Conservation (phyloP, 2,888 invertebrate genomes). For the Pyrocoelia pectoralis region DNA sequence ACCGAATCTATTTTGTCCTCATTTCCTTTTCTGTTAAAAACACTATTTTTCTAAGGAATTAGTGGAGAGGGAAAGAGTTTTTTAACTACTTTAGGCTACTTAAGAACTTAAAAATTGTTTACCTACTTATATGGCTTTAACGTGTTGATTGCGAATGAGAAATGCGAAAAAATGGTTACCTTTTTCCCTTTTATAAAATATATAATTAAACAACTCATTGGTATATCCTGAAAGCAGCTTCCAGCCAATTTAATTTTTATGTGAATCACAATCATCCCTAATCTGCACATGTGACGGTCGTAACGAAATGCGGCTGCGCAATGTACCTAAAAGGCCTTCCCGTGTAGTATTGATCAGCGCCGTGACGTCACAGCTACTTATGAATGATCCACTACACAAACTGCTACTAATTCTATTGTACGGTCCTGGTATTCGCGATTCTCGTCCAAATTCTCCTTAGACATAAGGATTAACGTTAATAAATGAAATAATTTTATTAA, state of each 20-base stretch:
- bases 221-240: slow-evolving; percentile 18
- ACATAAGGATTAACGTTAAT: slow-evolving; percentile 15
- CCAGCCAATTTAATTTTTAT: slow-evolving; percentile 37
- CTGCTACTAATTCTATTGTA: slow-evolving; percentile 50
- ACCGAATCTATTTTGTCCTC: too few relatives aligned
- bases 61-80: too few relatives aligned
- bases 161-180: not conserved
- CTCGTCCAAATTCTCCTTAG: slow-evolving; percentile 15
- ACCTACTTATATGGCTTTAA: too few relatives aligned
- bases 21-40: too few relatives aligned
- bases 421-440: slow-evolving; percentile 26
- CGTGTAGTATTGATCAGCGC: slow-evolving; percentile 52
- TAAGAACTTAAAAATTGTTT: too few relatives aligned
- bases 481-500: slow-evolving; percentile 27
- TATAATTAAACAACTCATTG: slow-evolving; percentile 13
- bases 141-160: not conserved
- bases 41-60: too few relatives aligned
- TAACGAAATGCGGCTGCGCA: slow-evolving; percentile 37
- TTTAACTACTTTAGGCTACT: too few relatives aligned
- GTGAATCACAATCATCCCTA: slow-evolving; percentile 32
- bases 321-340: slow-evolving; percentile 42
- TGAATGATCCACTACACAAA: slow-evolving; percentile 57
- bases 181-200: not conserved
- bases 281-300: slow-evolving; percentile 35
- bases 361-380: slow-evolving; percentile 56